phyloP scores from a whole-genome alignment of 2,797 vertebrate genomes.

The Rhinophrynus dorsalis region DNA sequence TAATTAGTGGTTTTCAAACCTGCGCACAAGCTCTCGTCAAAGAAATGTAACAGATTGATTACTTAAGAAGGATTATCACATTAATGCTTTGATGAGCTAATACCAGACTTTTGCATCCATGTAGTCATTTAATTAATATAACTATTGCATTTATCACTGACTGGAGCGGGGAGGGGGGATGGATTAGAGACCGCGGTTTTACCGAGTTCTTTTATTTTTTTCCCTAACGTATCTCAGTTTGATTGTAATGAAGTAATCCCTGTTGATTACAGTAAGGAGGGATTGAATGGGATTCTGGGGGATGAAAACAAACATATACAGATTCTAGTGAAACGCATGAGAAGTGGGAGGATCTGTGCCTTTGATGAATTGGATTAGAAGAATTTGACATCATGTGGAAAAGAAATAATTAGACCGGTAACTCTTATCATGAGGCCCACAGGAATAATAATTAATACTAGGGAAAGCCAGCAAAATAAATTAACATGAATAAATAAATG shows the following conservation, averaged over 20 bases:
- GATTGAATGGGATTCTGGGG: neutral
- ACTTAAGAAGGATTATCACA: constrained; percentile 8
- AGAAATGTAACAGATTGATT: constrained; percentile 5
- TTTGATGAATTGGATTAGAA: neutral
- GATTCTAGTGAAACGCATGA: no score
- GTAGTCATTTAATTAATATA: constrained; percentile 13
- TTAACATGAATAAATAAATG: no score
- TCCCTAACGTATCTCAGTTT: neutral
- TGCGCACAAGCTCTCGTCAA: constrained; percentile 2
- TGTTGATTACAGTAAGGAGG: neutral
- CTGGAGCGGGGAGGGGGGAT: neutral
- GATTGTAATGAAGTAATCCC: neutral
- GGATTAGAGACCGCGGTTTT: no score
- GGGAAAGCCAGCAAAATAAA: neutral
- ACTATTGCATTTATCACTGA: neutral
- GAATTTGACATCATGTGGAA: neutral
- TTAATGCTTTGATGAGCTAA: constrained; percentile 6
- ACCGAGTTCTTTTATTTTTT: neutral
- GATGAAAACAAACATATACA: no score
- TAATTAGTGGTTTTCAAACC: neutral
- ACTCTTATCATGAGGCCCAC: neutral
- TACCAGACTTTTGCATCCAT: neutral
- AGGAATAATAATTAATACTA: neutral
- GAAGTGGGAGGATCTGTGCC: neutral
- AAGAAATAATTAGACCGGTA: neutral